Percentiles rank a stretch among this genome's conserved stretches.
Conservation (phyloP, 2,797 vertebrate genomes). For the Leptatherina wallacei region DNA sequence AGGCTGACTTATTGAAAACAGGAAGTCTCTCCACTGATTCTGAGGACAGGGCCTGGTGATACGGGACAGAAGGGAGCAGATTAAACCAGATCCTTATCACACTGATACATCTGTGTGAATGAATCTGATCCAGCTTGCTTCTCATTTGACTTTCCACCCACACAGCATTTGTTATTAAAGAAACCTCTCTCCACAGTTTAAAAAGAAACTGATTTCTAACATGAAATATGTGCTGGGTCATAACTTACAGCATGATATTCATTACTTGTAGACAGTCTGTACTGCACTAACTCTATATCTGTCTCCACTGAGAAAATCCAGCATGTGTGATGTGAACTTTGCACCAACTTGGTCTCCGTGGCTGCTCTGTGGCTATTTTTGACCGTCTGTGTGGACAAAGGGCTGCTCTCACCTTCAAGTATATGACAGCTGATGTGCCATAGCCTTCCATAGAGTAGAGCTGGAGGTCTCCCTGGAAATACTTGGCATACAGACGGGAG, state of each 20-base stretch:
- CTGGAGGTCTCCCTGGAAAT: constrained; percentile 97
- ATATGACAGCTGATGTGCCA: constrained; percentile 96
- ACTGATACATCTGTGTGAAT: not conserved
- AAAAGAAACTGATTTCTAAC: constrained; percentile 2
- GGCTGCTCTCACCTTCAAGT: constrained; percentile 89
- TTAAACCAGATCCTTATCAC: constrained; percentile 18
- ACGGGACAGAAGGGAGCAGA: constrained; percentile 3
- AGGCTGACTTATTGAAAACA: constrained; percentile 95
- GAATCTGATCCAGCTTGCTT: constrained; percentile 1
- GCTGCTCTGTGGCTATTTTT: not conserved
- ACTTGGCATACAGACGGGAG: constrained; percentile 96
- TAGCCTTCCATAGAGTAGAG: constrained; percentile 97
- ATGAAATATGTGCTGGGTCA: constrained; percentile 7
- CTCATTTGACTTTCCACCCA: not conserved
- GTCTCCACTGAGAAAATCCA: constrained; percentile 18
- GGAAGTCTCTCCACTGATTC: constrained; percentile 96
- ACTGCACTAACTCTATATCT: constrained; percentile 6
- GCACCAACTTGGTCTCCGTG: not conserved
- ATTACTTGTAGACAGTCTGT: not conserved
- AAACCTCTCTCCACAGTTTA: constrained; percentile 10
- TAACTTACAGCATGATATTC: not conserved
- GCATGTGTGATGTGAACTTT: constrained; percentile 1
- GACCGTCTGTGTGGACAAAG: not conserved
- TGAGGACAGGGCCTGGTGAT: constrained; percentile 90
- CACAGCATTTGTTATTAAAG: constrained; percentile 1